phyloP scores from a whole-genome alignment of 2,888 invertebrate genomes.

The Diarsia brunnea region DNA sequence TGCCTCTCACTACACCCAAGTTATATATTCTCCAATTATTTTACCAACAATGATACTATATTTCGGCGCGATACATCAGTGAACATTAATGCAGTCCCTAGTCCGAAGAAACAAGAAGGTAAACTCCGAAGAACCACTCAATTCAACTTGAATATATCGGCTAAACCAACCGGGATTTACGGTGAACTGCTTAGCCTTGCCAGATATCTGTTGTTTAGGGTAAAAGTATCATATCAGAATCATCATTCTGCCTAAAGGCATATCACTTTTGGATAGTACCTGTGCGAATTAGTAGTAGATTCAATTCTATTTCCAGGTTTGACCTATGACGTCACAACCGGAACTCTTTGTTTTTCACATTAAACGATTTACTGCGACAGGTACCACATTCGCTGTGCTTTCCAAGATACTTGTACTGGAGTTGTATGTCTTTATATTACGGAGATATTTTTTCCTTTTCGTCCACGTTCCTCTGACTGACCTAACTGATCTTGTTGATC shows the following conservation, averaged over 20 bases:
- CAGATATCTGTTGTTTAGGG: neutral
- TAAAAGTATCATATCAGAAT: neutral
- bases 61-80: slow-evolving; percentile 40
- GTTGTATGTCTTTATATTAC: no score
- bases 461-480: neutral
- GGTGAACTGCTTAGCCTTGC: neutral
- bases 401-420: neutral
- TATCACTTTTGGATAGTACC: no score
- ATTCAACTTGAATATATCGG: neutral
- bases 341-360: neutral
- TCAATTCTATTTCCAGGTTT: neutral
- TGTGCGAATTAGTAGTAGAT: no score
- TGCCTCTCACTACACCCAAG: slow-evolving; percentile 8
- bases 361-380: neutral
- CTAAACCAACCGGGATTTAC: neutral
- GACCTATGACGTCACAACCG: neutral
- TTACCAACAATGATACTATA: slow-evolving; percentile 37
- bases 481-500: no score
- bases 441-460: neutral
- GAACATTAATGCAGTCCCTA: slow-evolving; percentile 42
- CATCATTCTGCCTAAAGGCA: neutral
- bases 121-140: neutral
- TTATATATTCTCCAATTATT: slow-evolving; percentile 45
- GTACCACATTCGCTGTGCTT: neutral
- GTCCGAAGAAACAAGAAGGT: neutral